Evolutionary conservation across 1,140 invertebrate genomes (phyloP).

Genomic region (Halotydeus destructor): DNA sequence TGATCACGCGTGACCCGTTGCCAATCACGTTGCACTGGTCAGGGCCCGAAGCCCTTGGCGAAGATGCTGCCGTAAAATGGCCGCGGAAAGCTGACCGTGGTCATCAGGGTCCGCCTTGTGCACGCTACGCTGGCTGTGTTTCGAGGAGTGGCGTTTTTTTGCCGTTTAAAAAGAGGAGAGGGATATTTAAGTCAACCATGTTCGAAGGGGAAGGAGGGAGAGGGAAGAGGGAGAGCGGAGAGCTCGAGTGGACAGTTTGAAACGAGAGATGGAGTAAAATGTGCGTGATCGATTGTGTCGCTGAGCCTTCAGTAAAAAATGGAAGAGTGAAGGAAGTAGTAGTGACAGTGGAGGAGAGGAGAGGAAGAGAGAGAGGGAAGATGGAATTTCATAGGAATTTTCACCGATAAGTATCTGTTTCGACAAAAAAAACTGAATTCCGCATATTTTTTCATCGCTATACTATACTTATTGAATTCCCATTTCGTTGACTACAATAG

Average conservation of each 20-base stretch:
- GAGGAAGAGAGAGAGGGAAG: background rate
- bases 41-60: constrained; percentile 42
- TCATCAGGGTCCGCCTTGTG: constrained; percentile 31
- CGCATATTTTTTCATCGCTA: background rate
- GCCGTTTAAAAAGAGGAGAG: background rate
- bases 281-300: too few relatives aligned
- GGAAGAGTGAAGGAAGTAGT: too few relatives aligned
- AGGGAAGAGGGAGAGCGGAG: background rate
- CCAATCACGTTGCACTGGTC: constrained; percentile 37
- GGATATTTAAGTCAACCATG: background rate
- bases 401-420: background rate
- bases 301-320: too few relatives aligned
- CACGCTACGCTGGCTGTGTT: constrained; percentile 26
- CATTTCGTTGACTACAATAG: too few relatives aligned
- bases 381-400: background rate
- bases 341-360: too few relatives aligned
- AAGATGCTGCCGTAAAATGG: constrained; percentile 44
- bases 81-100: constrained; percentile 32
- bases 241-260: too few relatives aligned
- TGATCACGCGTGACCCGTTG: constrained; percentile 29
- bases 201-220: background rate
- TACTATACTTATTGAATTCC: background rate
- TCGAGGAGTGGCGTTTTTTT: background rate
- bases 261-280: too few relatives aligned
- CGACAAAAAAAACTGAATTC: background rate